These are phyloP conservation scores for Siniperca obscura DNA, from an alignment of 2,797 vertebrate species.

Conservation along the genomic window DNA sequence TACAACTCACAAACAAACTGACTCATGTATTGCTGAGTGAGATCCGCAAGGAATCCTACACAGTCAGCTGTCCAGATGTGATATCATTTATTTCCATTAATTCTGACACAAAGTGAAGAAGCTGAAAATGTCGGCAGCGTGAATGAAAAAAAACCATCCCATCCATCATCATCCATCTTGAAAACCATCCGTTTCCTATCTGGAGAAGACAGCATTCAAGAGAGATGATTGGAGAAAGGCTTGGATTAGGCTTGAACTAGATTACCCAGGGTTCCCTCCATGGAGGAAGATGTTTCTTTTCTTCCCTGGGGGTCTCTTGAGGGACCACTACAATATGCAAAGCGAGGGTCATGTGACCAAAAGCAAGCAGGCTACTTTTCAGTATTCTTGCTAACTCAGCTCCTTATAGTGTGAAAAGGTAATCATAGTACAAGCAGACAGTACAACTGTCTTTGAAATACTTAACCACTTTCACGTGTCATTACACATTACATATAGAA, in stretches of 20 bases:
- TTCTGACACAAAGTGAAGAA: conserved; percentile 30
- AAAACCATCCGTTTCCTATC: conserved; percentile 4
- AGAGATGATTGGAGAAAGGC: background rate
- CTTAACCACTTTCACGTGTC: too few relatives aligned
- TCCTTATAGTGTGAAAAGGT: background rate
- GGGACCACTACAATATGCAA: background rate
- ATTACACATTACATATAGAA: background rate
- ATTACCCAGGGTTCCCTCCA: conserved; percentile 2
- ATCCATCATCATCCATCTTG: conserved; percentile 54
- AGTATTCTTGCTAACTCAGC: background rate
- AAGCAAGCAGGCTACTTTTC: background rate
- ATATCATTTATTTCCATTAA: conserved; percentile 58
- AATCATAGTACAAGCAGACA: background rate
- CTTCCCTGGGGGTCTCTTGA: background rate
- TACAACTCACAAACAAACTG: conserved; percentile 26
- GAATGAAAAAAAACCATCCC: background rate
- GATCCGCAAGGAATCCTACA: background rate
- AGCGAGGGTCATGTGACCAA: background rate
- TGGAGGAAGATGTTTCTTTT: background rate
- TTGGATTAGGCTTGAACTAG: background rate
- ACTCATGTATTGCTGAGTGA: background rate
- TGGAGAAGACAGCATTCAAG: background rate
- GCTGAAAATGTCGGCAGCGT: background rate
- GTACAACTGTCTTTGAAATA: background rate
- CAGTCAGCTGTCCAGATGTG: conserved; percentile 41